Base-by-base conservation (phyloP, 1,140 invertebrate species). In the Meteorus sp. region DNA sequence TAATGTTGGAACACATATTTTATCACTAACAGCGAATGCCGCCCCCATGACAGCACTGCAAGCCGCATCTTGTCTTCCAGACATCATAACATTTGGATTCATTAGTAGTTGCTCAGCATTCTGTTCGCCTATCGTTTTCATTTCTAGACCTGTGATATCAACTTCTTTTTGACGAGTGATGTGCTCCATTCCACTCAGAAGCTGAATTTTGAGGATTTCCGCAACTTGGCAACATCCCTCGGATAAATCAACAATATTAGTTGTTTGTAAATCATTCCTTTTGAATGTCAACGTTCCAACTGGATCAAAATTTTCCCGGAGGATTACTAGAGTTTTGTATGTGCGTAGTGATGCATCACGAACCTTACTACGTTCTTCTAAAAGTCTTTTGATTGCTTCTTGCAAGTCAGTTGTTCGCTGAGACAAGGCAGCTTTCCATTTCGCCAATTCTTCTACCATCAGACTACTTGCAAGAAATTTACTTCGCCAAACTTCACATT, bases 401-500 rank as follows among this genome's bases (percentile, higher is more conserved):
- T 91, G 87, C 19, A 92, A 79, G 68, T 91, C 89, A 43, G 86
- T 85, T 47, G 88, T 88, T 73, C 89, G 86, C 62, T 88, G 85
- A n/a, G 83, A 86, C 11, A 93, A 78, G 60, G 87, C 84, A 53
- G 89, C 89, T 76, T 94, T 94, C 85, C 90, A 93, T 55, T 85
- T 83, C 1, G 92, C 91, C 60, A 95, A 75, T 79, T 95, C 92
- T 77, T 95, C 93, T 6, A 93, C 88, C 88, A 95, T 92, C 50
- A 95, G 85, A 74, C 92, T 95, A 82, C 92, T 94, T 19, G 94
- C 94, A 65, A 97, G 80, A 79, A 94, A 97, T 86, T 97, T 97
- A 68, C 92, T 95, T 60, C 93, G 86, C 93, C 94, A 97, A 53
- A 97, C 92, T 82, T 97, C 94, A 77, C 93, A 94, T 69, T 96